A percentile compares a stretch with the other conserved stretches of the same genome.
These are phyloP conservation scores for Caenorhabditis inopinata DNA, from an alignment of 1,140 invertebrate species.

Conservation along the genomic window DNA sequence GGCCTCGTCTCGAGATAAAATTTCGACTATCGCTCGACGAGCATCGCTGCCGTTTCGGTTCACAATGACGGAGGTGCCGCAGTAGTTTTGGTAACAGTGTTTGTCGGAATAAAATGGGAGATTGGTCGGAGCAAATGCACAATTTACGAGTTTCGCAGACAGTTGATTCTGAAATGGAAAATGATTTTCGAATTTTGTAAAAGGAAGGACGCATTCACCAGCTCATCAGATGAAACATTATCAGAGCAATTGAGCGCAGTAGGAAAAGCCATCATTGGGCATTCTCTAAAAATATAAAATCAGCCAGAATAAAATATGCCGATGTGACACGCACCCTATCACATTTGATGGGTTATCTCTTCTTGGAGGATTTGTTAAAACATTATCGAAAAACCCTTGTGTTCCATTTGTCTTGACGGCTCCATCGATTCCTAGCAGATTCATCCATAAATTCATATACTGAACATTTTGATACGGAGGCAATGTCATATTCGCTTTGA, in stretches of 20 bases:
- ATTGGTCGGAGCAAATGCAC: background rate
- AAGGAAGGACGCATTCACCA: background rate
- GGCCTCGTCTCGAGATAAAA: background rate
- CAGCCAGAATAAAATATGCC: no score
- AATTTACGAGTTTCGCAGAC: background rate
- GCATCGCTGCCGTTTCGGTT: background rate
- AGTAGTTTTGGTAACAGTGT: constrained; percentile 8
- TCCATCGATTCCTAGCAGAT: constrained; percentile 1
- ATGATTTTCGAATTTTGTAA: background rate
- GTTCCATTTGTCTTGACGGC: constrained; percentile 2
- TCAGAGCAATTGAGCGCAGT: background rate
- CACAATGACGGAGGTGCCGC: background rate
- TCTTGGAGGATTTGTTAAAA: background rate
- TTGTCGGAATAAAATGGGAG: constrained; percentile 8
- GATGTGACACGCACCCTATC: constrained; percentile 19
- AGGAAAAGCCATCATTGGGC: background rate
- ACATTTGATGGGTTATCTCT: constrained; percentile 7
- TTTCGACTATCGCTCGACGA: background rate
- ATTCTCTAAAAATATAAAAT: background rate
- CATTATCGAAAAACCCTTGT: background rate
- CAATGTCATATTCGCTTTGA: constrained; percentile 44
- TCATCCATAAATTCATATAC: constrained; percentile 53
- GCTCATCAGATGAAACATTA: background rate
- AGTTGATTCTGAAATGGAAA: constrained; percentile 2
- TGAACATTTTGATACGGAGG: constrained; percentile 56